Base-by-base conservation (phyloP, 2,888 invertebrate genomes). In the Eupithecia inturbata region DNA sequence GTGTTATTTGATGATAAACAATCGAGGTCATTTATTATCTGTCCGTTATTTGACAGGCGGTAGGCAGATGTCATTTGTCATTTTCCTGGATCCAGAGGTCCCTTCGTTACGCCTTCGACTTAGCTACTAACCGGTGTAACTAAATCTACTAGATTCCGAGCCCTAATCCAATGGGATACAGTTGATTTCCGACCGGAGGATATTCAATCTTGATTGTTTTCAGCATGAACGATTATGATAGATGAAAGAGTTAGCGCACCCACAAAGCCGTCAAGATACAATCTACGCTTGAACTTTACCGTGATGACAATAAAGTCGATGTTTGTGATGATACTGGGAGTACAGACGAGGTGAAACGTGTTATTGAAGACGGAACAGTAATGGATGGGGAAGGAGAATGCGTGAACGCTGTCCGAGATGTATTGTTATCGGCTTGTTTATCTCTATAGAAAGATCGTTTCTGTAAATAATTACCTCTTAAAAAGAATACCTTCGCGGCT, bases 11-110 rank as follows among this genome's bases (percentile, higher is more conserved):
- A 95, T 94, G 95, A 95, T 95, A 95, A 95, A 95, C 95, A 95
- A 95, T 95, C 95, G 93, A 91, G 95, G 95, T 95, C 95, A 95
- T 95, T 95, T 95, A 95, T 95, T 95, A 95, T 95, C 94, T 95
- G 95, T 94, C 95, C 94, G 95, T 95, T 95, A 95, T 95, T 95
- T 95, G 95, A 95, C 95, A 95, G 95, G 95, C 95, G 95, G 94
- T 94, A 95, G 95, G 95, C 95, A 95, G 95, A 95, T 95, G 95
- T 95, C 95, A 95, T 96, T 96, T 96, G 95, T 96, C 95, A 96
- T 95, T 94, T 93, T 93, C 90, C 91, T 94, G 91, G 92, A 92
- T 92, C 95, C 95, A 91, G 89, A 88, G 92, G 94, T 93, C 94
- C 94, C 93, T 94, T 93, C 92, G 93, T 94, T 93, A 94, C 94